Evolutionary conservation across 2,113 vertebrate species (phyloP).

Genomic region (Cyanoderma ruficeps): DNA sequence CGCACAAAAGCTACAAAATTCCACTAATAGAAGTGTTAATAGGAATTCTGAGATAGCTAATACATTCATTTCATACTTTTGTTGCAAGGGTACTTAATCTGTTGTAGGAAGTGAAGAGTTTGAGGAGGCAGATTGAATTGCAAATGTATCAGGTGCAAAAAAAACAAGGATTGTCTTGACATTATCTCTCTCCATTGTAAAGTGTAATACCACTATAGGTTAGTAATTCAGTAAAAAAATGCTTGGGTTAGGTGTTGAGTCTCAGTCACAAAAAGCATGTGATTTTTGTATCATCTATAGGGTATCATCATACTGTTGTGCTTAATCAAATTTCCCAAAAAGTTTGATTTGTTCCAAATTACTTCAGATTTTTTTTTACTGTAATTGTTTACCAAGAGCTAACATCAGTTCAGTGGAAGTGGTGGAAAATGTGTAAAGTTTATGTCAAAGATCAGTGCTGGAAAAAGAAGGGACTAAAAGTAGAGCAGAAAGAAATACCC

Average conservation of each 20-base stretch:
- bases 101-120: background rate
- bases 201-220: background rate
- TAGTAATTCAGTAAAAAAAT: background rate
- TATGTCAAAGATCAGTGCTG: background rate
- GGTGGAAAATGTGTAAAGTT: background rate
- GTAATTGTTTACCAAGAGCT: background rate
- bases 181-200: background rate
- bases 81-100: background rate
- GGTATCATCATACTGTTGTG: background rate
- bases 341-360: background rate
- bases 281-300: background rate
- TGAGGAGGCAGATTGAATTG: background rate
- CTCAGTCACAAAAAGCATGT: background rate
- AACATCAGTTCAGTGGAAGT: background rate
- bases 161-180: background rate
- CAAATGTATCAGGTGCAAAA: background rate
- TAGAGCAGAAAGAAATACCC: background rate
- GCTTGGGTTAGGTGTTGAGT: fast-evolving
- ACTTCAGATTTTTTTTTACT: background rate
- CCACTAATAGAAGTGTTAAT: background rate
- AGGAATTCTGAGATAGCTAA: background rate
- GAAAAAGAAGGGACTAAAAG: background rate
- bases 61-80: background rate
- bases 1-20: background rate
- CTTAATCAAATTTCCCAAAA: background rate